Percentiles rank a stretch among this genome's conserved stretches.
Conservation (phyloP, 2,113 vertebrate species). For the Anas platyrhynchos region DNA sequence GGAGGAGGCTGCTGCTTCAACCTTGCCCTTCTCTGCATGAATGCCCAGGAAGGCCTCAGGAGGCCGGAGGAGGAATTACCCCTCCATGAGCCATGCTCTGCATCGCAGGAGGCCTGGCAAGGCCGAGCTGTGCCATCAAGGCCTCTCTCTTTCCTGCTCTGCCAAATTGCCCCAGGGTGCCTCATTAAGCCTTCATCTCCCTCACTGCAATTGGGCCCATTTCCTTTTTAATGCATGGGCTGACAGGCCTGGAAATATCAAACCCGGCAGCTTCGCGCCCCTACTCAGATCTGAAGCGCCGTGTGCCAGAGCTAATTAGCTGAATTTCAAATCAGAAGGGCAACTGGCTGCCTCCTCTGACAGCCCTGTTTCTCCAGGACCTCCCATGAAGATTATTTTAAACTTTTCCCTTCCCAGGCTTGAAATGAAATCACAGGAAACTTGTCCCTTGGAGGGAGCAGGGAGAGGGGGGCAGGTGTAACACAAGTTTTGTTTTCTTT, state of each 20-base stretch:
- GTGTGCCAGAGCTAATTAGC: constrained; percentile 6
- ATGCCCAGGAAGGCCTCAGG: fast-evolving
- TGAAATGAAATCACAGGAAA: not conserved
- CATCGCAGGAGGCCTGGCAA: not conserved
- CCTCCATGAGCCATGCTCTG: not conserved
- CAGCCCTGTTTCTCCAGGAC: constrained; percentile 38
- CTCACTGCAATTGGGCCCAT: not conserved
- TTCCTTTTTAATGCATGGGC: not conserved
- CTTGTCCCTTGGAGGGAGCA: not conserved
- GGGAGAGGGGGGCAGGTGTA: not conserved
- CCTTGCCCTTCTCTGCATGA: not conserved
- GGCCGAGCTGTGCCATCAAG: not conserved
- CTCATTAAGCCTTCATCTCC: not conserved
- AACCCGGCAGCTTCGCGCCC: not conserved
- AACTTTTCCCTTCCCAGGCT: not conserved
- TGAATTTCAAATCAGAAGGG: constrained; percentile 44
- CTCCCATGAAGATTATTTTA: constrained; percentile 28
- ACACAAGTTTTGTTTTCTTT: not conserved
- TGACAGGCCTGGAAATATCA: constrained; percentile 56
- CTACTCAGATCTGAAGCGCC: not conserved
- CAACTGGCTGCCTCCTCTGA: not conserved
- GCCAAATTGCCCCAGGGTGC: constrained; percentile 20
- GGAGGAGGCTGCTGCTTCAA: not conserved
- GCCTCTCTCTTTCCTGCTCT: not conserved
- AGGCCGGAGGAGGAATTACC: not conserved